These are phyloP conservation scores for Gymnorhina tibicen DNA, from an alignment of 2,113 vertebrate genomes.

Conservation along the genomic window DNA sequence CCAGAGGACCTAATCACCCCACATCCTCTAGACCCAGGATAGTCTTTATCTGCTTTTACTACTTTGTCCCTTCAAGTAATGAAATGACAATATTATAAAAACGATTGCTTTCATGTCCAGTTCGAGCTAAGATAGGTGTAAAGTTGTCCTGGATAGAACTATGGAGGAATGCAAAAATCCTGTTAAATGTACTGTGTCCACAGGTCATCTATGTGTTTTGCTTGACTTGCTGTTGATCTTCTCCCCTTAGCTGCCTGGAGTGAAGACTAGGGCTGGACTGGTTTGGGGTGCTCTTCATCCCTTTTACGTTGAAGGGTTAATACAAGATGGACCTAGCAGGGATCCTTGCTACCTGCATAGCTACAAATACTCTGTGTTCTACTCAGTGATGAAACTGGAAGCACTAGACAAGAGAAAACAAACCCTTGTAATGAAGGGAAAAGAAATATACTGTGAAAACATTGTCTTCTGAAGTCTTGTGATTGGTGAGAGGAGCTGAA, in stretches of 20 bases:
- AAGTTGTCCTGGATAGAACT: background rate
- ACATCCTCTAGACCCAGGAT: background rate
- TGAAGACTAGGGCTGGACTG: background rate
- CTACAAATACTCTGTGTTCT: background rate
- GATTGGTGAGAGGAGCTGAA: background rate
- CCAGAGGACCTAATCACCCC: background rate
- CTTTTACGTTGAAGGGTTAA: background rate
- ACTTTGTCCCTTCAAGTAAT: background rate
- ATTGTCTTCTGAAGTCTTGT: background rate
- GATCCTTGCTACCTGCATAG: background rate
- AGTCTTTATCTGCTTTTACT: background rate
- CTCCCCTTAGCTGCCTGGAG: background rate
- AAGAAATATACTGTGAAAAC: background rate
- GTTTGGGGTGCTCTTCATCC: background rate
- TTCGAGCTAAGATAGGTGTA: background rate
- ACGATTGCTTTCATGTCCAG: background rate
- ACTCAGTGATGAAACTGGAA: background rate
- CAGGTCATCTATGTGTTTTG: background rate
- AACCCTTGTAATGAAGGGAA: background rate
- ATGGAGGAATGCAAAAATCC: background rate
- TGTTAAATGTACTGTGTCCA: background rate
- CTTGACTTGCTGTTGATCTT: background rate
- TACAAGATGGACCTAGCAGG: background rate
- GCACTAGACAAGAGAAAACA: background rate
- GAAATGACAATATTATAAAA: background rate